phyloP scores from a whole-genome alignment of 2,797 vertebrate genomes.

The Parauchenoglanis punctatus region DNA sequence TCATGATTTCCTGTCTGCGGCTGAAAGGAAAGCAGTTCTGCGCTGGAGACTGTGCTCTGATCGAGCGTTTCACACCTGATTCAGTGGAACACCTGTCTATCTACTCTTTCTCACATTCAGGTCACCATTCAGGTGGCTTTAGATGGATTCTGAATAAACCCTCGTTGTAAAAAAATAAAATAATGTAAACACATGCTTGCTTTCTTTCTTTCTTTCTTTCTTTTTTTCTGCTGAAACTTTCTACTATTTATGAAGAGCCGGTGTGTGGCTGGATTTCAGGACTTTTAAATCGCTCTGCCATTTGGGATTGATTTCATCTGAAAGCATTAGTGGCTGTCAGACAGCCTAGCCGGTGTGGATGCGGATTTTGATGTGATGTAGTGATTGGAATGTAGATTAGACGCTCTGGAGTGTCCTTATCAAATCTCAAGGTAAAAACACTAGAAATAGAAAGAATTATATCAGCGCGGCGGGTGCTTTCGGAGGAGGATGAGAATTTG shows the following conservation, averaged over 20 bases:
- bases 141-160: neutral
- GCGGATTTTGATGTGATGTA: slow-evolving; percentile 45
- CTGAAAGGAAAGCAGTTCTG: neutral
- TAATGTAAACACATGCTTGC: too few relatives aligned
- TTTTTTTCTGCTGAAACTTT: neutral
- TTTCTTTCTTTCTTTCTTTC: neutral
- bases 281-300: neutral
- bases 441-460: neutral
- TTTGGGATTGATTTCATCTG: slow-evolving; percentile 5
- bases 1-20: neutral
- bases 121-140: neutral
- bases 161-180: too few relatives aligned
- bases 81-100: neutral
- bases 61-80: neutral
- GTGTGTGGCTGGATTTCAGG: neutral
- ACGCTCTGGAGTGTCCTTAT: slow-evolving; percentile 13
- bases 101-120: neutral
- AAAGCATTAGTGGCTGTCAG: neutral
- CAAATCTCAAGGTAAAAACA: slow-evolving; percentile 15
- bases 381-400: slow-evolving; percentile 28
- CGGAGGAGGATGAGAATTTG: neutral
- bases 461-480: too few relatives aligned
- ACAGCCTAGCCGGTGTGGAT: neutral
- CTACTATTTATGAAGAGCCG: too few relatives aligned
- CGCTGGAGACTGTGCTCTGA: neutral